Conservation (phyloP, 2,888 invertebrate species). For the Apamea crenata region DNA sequence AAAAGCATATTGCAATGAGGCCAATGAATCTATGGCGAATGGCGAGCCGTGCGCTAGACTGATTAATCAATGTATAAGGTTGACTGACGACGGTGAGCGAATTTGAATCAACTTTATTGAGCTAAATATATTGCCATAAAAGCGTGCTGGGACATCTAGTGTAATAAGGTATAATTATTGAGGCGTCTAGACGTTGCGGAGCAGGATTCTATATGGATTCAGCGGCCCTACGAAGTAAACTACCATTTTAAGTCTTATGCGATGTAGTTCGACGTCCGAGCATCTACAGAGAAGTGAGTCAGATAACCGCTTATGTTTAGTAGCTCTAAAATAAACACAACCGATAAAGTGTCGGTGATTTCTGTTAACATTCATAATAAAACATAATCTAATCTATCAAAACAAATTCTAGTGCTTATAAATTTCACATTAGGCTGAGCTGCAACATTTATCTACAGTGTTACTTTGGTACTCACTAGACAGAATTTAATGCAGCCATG, state of each 20-base stretch:
- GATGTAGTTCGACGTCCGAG: conserved; percentile 35
- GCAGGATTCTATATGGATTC: conserved; percentile 26
- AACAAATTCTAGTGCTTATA: conserved; percentile 33
- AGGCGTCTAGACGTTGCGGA: conserved; percentile 41
- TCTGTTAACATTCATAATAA: conserved; percentile 22
- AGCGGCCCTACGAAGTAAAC: conserved; percentile 10
- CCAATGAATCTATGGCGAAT: conserved; percentile 67
- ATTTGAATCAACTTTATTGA: conserved; percentile 51
- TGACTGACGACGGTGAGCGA: conserved; percentile 42
- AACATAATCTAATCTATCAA: conserved; percentile 43
- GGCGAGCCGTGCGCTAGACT: conserved; percentile 46
- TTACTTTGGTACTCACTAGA: conserved; percentile 58
- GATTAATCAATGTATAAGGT: conserved; percentile 58
- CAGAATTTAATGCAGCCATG: conserved; percentile 41
- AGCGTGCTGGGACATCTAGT: conserved; percentile 33
- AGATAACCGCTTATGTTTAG: conserved; percentile 29
- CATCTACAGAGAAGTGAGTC: conserved; percentile 48
- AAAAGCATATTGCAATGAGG: conserved; percentile 69
- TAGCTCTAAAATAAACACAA: conserved; percentile 49
- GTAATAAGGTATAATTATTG: conserved; percentile 40
- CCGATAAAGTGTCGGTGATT: conserved; percentile 34
- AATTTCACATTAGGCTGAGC: conserved; percentile 16
- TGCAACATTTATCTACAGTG: conserved; percentile 33
- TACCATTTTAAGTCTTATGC: conserved; percentile 34
- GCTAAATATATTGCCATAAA: conserved; percentile 37